Evolutionary conservation across 2,888 invertebrate species (phyloP).

Genomic region (Eumerus sabulonum): DNA sequence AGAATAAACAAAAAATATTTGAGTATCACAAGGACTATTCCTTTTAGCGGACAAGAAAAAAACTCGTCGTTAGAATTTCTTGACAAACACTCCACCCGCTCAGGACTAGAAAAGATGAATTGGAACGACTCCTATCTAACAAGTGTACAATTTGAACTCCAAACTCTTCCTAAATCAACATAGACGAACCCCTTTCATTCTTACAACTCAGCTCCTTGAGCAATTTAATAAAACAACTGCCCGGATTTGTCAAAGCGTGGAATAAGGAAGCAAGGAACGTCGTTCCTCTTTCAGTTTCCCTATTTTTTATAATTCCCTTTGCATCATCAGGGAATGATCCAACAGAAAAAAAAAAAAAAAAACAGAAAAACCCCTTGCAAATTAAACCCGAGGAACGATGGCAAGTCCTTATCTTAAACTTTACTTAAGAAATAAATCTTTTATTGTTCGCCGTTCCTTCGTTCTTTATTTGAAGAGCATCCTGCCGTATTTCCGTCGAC

Average conservation of each 20-base stretch:
- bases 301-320: slow-evolving; percentile 33
- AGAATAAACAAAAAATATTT: no score
- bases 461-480: slow-evolving; percentile 28
- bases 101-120: no score
- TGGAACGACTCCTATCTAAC: no score
- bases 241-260: no score
- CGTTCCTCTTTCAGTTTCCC: slow-evolving; percentile 26
- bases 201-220: no score
- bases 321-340: slow-evolving; percentile 33
- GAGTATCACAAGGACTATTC: no score
- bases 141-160: no score
- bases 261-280: neutral
- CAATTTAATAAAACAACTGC: slow-evolving; percentile 29
- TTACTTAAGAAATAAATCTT: slow-evolving; percentile 53
- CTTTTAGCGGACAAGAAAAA: no score
- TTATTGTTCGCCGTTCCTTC: neutral
- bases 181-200: no score
- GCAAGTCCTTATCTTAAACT: slow-evolving; percentile 57
- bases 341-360: neutral
- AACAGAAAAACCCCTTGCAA: slow-evolving; percentile 3
- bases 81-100: no score
- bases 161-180: no score
- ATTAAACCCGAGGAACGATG: slow-evolving; percentile 41
- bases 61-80: no score
- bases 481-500: slow-evolving; percentile 44